Percentiles rank a stretch among this genome's conserved stretches.
phyloP scores from a whole-genome alignment of 2,888 invertebrate genomes.

The Conomelus anceps region DNA sequence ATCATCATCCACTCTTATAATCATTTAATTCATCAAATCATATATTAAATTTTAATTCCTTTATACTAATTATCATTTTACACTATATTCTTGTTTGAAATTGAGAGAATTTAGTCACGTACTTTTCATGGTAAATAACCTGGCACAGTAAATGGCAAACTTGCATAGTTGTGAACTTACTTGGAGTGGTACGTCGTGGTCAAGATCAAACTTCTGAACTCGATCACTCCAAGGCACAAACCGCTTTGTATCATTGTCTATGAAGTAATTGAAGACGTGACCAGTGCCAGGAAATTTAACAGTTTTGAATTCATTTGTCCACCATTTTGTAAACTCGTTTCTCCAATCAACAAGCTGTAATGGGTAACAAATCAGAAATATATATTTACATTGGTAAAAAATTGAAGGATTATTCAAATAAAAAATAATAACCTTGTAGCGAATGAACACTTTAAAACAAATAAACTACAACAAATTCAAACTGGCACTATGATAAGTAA shows the following conservation, averaged over 20 bases:
- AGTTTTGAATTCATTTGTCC: slow-evolving; percentile 82
- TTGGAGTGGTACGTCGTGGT: slow-evolving; percentile 81
- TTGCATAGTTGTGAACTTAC: slow-evolving; percentile 42
- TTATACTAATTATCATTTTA: too few species aligned
- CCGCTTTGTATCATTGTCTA: slow-evolving; percentile 77
- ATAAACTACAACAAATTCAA: too few species aligned
- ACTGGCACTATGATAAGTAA: too few species aligned
- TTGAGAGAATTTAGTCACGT: too few species aligned
- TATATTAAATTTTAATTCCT: too few species aligned
- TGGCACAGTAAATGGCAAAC: neutral
- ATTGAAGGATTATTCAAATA: too few species aligned
- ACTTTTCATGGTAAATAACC: neutral
- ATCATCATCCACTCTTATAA: neutral
- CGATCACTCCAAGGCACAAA: slow-evolving; percentile 82
- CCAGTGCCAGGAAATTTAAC: slow-evolving; percentile 79
- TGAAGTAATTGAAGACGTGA: slow-evolving; percentile 82
- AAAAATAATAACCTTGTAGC: too few species aligned
- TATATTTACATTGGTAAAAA: neutral
- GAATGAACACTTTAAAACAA: too few species aligned
- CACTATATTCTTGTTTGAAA: too few species aligned
- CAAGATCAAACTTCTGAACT: slow-evolving; percentile 70
- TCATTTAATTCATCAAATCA: neutral
- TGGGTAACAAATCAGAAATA: neutral
- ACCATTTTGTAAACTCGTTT: slow-evolving; percentile 93
- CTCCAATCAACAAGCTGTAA: slow-evolving; percentile 79